Evolutionary conservation across 1,140 invertebrate species (phyloP), one percentile per base, ranked within the genome.

Genomic region (Drosophila tsacasi): DNA sequence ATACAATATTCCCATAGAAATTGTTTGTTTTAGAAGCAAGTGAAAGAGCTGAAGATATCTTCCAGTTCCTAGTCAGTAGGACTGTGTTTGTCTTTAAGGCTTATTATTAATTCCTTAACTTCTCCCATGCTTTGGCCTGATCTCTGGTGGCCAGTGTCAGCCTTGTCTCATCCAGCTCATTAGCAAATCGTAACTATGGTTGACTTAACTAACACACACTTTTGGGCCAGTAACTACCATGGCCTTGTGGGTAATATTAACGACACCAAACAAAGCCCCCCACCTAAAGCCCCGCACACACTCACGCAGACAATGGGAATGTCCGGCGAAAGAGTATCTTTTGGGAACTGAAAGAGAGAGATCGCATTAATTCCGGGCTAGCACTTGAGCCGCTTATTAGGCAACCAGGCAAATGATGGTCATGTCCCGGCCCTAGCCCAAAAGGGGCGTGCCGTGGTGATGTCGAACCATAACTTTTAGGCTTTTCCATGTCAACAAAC

Each of bases 401-500:
- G 75, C 79, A 62, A 25, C 50, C 65, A 85, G 79, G 79, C 82
- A 82, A 85, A 85, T 86, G 71, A 82, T 85, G 81, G 79, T 72
- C 74, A 66, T 76, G 62, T 59, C 61, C 55, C 39, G 37, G 46
- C 27, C 64, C 4, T 12, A 35, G 27, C 50, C 25, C 68, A 23
- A 1, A 57, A 25, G 58, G 72, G 81, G 77, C 69, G 79, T 69
- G 79, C 55, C 54, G 21, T 46, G 30, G 19, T 44, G 57, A 66
- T 40, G 74, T 64, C 79, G 81, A 83, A 79, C 83, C 85, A 85
- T 85, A 85, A 85, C 83, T 85, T 87, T 73, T 82, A 76, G 83
- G 83, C 83, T 87, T 87, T 85, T 85, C 82, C 83, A 82, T 85
- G 82, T 85, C 82, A 85, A 85, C 83, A 85, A 78, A 85, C 79